Evolutionary conservation across 2,113 vertebrate species (phyloP), one percentile per base, ranked within the genome.

Genomic region (Xiphophorus hellerii): DNA sequence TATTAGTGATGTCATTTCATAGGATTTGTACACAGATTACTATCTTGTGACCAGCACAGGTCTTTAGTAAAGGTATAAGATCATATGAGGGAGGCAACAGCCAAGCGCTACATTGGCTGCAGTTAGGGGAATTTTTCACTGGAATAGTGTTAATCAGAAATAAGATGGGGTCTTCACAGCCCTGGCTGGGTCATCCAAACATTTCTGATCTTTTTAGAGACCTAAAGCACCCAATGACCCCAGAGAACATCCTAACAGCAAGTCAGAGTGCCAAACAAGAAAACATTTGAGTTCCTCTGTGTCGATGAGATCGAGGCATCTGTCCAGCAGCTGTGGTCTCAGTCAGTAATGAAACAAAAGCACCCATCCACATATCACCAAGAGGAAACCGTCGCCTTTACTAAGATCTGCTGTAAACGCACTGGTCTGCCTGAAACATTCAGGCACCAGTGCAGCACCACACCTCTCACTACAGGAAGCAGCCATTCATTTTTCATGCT

Each of bases 401-500:
- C 65, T 60, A 54, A 63, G 44, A 62, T 44, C 37, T 30, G 68
- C 5, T 31, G 65, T 22, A 74, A 73, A 48, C 8, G 0, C 37
- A 39, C 65, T 37, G 68, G 22, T 8, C 51, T 15, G 42, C 68
- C 78, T 25, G 71, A 66, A 71, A 68, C 58, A 71, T 39, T 70
- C n/a, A 61, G 73, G 71, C 84, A 78, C 73, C 66, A 61, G 62
- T 71, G 62, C 42, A 73, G 70, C 74, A 74, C 69, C 76, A 48
- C 77, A 79, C 63, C 80, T 81, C 67, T 76, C 51, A 73, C 75
- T 74, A 61, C 84, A 82, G 87, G 84, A 91, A 84, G 71, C 71
- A 68, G 77, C 29, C 84, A 92, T 93, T 91, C 86, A 90, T 92
- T 87, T 92, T 90, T 92, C 80, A 91, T 87, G 84, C 80, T 64